A percentile compares a stretch with the other conserved stretches of the same genome.
phyloP scores from a whole-genome alignment of 2,797 vertebrate genomes.

The Echiichthys vipera region DNA sequence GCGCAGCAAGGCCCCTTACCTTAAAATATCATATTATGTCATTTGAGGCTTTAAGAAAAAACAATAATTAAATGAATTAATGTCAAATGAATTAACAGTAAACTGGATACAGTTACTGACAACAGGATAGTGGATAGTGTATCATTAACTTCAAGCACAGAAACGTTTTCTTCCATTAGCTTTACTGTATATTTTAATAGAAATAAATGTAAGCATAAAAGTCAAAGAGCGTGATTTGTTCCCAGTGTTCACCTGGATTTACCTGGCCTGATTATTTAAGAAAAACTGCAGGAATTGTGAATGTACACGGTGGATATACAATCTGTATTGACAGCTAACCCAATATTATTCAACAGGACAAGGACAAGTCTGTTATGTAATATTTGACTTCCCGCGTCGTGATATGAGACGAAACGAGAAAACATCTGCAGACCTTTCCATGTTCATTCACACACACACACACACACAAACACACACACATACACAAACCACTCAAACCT shows the following conservation, averaged over 20 bases:
- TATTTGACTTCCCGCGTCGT: slow-evolving; percentile 51
- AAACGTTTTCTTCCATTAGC: not conserved
- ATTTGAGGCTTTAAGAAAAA: not conserved
- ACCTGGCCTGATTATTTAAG: not conserved
- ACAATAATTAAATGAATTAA: not conserved
- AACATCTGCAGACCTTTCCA: slow-evolving; percentile 63
- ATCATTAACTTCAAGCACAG: not conserved
- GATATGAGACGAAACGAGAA: slow-evolving; percentile 45
- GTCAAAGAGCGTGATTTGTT: not conserved
- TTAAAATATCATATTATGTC: not conserved
- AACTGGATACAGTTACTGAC: not conserved
- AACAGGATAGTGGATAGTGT: not conserved
- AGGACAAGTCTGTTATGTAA: slow-evolving; percentile 49
- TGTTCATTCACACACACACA: not conserved
- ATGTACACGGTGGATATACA: not conserved
- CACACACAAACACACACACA: not conserved
- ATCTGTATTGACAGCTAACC: slow-evolving; percentile 46
- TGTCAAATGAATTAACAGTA: not conserved
- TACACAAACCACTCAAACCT: not conserved
- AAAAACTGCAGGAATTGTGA: slow-evolving; percentile 4
- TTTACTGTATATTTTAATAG: not conserved
- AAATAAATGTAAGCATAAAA: not conserved
- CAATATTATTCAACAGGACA: slow-evolving; percentile 53
- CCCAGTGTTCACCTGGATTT: not conserved
- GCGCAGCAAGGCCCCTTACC: not conserved